Evolutionary conservation across 2,113 vertebrate species (phyloP).

Genomic region (human): DNA sequence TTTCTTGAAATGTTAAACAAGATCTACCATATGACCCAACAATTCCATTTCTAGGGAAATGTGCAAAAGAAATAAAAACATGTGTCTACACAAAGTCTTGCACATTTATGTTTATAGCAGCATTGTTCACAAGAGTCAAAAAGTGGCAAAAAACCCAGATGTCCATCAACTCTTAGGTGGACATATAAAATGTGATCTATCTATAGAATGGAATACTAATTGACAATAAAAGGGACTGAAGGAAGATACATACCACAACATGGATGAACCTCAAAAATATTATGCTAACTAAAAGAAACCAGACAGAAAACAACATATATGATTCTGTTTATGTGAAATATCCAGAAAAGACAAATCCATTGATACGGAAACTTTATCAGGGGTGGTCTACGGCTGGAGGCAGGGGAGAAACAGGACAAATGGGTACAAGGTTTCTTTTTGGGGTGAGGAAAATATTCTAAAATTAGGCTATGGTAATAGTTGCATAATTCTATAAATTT

Average conservation of each 20-base stretch:
- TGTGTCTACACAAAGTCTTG: neutral
- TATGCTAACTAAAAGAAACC: neutral
- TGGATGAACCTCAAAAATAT: neutral
- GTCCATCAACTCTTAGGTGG: neutral
- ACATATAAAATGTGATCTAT: neutral
- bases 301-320: neutral
- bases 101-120: neutral
- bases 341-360: neutral
- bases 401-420: neutral
- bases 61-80: neutral
- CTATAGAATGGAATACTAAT: neutral
- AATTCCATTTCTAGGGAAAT: neutral
- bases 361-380: neutral
- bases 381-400: neutral
- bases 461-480: neutral
- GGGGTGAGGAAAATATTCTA: neutral
- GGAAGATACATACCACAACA: neutral
- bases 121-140: neutral
- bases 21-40: neutral
- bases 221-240: neutral
- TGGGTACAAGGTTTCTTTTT: neutral
- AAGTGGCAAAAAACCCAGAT: neutral
- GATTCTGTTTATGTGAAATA: neutral
- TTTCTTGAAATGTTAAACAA: conserved; percentile 9
- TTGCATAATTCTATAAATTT: neutral